phyloP scores from a whole-genome alignment of 2,888 invertebrate genomes.

The Tuta absoluta region DNA sequence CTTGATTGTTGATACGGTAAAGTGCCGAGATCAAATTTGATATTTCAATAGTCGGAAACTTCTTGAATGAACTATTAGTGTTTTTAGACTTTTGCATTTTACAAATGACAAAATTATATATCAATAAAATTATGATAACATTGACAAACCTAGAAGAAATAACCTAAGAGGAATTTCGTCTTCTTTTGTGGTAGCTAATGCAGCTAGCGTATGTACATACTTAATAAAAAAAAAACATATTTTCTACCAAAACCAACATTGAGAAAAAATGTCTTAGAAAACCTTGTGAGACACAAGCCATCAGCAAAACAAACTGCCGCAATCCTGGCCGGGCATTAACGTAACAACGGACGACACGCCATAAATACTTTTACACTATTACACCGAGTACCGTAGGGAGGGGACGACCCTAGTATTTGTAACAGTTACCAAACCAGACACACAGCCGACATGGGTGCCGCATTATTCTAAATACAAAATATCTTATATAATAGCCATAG shows the following conservation, averaged over 20 bases:
- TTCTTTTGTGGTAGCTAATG: too few species aligned
- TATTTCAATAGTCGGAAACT: too few species aligned
- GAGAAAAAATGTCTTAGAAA: conserved; percentile 2
- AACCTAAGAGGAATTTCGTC: too few species aligned
- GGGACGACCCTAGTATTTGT: conserved; percentile 4
- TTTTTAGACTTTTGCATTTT: too few species aligned
- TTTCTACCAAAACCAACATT: conserved; percentile 11
- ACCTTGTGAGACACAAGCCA: conserved; percentile 6
- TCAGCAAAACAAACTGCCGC: conserved; percentile 28
- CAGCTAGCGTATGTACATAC: neutral
- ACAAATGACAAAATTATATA: too few species aligned
- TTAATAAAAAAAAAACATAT: neutral
- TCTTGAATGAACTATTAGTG: too few species aligned
- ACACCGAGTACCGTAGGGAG: conserved; percentile 21
- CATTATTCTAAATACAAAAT: too few species aligned
- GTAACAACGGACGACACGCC: conserved; percentile 29
- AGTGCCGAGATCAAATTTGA: too few species aligned
- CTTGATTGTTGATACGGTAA: too few species aligned
- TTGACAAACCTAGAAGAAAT: too few species aligned
- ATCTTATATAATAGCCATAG: too few species aligned
- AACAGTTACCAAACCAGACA: neutral
- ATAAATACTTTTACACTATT: conserved; percentile 48
- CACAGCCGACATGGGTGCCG: neutral
- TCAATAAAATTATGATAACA: too few species aligned
- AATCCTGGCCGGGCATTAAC: conserved; percentile 30